A percentile compares a stretch with the other conserved stretches of the same genome.
phyloP scores from a whole-genome alignment of 2,888 invertebrate species.

The Xestoiulus laeticollis region DNA sequence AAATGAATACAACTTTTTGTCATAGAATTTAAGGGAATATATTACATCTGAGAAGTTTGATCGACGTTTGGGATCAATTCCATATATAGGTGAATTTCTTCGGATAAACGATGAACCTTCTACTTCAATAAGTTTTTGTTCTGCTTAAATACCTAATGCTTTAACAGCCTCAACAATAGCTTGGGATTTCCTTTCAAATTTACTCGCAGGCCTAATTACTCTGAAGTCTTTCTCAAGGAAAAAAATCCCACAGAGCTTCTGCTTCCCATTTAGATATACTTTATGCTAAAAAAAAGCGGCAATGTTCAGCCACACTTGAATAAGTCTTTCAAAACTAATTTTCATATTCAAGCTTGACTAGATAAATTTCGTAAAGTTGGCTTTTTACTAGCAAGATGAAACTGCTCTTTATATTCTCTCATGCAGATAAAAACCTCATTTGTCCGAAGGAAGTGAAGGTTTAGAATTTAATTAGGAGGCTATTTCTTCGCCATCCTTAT shows the following conservation, averaged over 20 bases:
- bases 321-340: conserved; percentile 27
- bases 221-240: background rate
- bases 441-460: background rate
- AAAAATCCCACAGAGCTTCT: background rate
- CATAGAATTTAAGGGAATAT: too few species aligned
- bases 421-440: background rate
- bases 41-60: too few species aligned
- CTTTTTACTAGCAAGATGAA: background rate
- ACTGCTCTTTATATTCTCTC: background rate
- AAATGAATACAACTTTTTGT: too few species aligned
- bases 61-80: too few species aligned
- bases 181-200: conserved; percentile 15
- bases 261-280: background rate
- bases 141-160: background rate
- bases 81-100: background rate
- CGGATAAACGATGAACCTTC: background rate
- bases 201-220: conserved; percentile 17
- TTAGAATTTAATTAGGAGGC: background rate
- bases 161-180: conserved; percentile 11
- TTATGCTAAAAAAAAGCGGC: background rate
- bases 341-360: conserved; percentile 13
- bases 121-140: background rate
- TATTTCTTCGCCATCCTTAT: background rate
- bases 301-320: conserved; percentile 21
- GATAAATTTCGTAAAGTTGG: background rate